Evolutionary conservation across 2,113 vertebrate genomes (phyloP).

Genomic region (Sebastes fasciatus): DNA sequence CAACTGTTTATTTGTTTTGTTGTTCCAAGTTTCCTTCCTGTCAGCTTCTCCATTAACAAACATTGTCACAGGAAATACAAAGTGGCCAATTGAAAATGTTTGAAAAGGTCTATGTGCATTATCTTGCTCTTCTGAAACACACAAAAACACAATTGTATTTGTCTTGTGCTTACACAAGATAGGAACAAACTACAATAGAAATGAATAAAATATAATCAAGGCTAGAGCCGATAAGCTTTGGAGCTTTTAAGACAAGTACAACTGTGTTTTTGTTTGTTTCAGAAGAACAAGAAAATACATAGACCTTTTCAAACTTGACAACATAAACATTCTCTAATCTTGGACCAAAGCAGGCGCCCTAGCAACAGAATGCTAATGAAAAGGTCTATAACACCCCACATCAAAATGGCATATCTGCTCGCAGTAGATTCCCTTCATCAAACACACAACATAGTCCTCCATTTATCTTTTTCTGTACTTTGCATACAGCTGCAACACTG

Average conservation of each 20-base stretch:
- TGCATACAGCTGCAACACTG: slow-evolving; percentile 17
- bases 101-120: too few species aligned
- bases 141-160: too few species aligned
- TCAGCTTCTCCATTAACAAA: too few species aligned
- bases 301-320: too few species aligned
- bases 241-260: background rate
- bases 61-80: too few species aligned
- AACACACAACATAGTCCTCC: slow-evolving; percentile 7
- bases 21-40: too few species aligned
- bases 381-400: background rate
- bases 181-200: background rate
- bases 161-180: background rate
- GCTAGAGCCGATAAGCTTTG: background rate
- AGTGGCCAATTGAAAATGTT: too few species aligned
- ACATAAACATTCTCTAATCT: too few species aligned
- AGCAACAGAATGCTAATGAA: too few species aligned
- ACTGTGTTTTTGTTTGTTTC: background rate
- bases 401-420: background rate
- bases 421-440: slow-evolving; percentile 10
- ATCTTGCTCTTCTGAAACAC: too few species aligned
- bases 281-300: background rate
- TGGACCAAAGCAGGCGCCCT: too few species aligned
- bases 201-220: background rate
- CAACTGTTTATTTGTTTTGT: background rate
- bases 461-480: background rate